Percentiles rank a stretch among this genome's conserved stretches.
phyloP scores from a whole-genome alignment of 2,888 invertebrate genomes.

The Lasioglossum oenotherae region DNA sequence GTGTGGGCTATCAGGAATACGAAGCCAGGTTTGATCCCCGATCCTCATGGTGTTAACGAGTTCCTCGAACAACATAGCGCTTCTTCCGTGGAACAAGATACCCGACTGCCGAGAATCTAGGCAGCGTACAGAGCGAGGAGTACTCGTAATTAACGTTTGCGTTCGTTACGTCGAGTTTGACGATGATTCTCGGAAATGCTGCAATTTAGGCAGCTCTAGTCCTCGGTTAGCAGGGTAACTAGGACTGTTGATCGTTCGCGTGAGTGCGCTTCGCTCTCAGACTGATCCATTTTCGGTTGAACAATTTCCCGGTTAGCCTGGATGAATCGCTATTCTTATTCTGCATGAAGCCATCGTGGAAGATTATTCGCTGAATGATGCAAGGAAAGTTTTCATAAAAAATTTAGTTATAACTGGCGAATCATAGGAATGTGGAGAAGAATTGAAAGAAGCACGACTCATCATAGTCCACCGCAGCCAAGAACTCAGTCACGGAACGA shows the following conservation, averaged over 20 bases:
- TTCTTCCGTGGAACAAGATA: neutral
- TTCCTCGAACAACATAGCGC: conserved; percentile 13
- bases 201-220: neutral
- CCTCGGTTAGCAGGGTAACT: neutral
- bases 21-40: neutral
- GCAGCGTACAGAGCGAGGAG: neutral
- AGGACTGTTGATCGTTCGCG: neutral
- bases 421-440: too few relatives aligned
- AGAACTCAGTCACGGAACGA: neutral
- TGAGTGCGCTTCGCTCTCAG: too few relatives aligned
- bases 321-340: neutral
- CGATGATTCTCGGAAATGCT: neutral
- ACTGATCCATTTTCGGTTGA: neutral
- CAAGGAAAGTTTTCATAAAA: neutral
- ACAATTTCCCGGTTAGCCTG: neutral
- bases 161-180: neutral
- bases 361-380: neutral
- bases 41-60: conserved; percentile 19
- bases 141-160: neutral
- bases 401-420: too few relatives aligned
- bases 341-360: neutral
- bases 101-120: neutral
- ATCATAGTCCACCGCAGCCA: too few relatives aligned
- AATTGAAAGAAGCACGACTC: too few relatives aligned
- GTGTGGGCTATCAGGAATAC: neutral